Base-by-base conservation (phyloP, 2,888 invertebrate genomes). In the Doris montereyensis region DNA sequence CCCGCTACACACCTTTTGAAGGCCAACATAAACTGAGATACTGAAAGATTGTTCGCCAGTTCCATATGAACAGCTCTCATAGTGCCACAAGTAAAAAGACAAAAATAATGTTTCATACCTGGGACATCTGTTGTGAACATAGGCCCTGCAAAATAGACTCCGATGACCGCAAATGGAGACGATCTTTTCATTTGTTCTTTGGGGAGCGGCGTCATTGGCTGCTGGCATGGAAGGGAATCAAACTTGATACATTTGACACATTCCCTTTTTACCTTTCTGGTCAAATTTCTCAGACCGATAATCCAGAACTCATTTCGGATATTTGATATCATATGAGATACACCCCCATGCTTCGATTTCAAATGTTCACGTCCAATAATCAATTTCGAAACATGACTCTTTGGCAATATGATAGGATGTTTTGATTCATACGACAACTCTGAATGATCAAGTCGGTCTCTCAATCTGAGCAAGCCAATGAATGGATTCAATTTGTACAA, bases 61-160 rank as follows among this genome's bases (percentile, higher is more conserved):
- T 68, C 76, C n/a, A 77, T 24, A 5, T 77, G 76, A 1, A 68
- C 58, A 32, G 77, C 41, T 35, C 77, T 57, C n/a, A 5, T 41
- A 17, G 17, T 17, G 5, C 8, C 76, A 68, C 57, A 68, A 13
- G 76, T 68, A 28, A 76, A 52, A 1, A 67, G 32, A 4, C 62
- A 26, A 28, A 76, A 52, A 57, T 76, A 76, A 13, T 68, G 24
- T 32, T 77, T 77, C 35, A 28, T 70, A 21, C 32, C 62, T n/a
- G 32, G 30, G 24, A 10, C 24, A 41, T 78, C 78, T 26, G 21
- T 26, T 62, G 70, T 62, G 34, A 52, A 76, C 13, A 78, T 13
- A 17, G 70, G 78, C 24, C 78, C 81, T 32, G 67, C 76, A 81
- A 65, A 65, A 35, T 78, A 78, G 0, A 81, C 1, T 8, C 78